Percentiles rank a stretch among this genome's conserved stretches.
Evolutionary conservation across 1,140 invertebrate genomes (phyloP).

Genomic region (Galleria mellonella): DNA sequence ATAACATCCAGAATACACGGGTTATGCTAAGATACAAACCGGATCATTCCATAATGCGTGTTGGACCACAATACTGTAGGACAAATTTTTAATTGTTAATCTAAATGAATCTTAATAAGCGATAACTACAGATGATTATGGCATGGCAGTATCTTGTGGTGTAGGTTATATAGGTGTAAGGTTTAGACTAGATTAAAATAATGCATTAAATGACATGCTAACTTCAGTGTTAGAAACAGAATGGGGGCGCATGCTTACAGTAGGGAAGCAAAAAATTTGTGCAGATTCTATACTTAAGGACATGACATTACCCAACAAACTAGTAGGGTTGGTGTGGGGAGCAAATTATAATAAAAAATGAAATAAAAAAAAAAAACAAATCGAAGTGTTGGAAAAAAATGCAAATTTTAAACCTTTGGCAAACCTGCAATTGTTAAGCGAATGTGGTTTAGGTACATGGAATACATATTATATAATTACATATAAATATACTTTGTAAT

Average conservation of each 20-base stretch:
- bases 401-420: slow-evolving; percentile 73
- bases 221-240: background rate
- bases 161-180: background rate
- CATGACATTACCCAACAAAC: slow-evolving; percentile 21
- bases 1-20: slow-evolving; percentile 50
- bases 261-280: slow-evolving; percentile 18
- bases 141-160: background rate
- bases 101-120: slow-evolving; percentile 9
- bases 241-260: slow-evolving; percentile 33
- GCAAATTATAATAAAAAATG: slow-evolving; percentile 31
- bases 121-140: background rate
- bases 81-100: slow-evolving; percentile 9
- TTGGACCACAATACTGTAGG: slow-evolving; percentile 8
- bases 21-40: slow-evolving; percentile 15
- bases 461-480: background rate
- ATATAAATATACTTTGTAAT: no score
- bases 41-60: slow-evolving; percentile 15
- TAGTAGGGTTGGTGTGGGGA: slow-evolving; percentile 29
- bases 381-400: slow-evolving; percentile 66
- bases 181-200: background rate
- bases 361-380: slow-evolving; percentile 29
- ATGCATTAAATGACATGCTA: slow-evolving; percentile 5
- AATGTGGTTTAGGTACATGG: slow-evolving; percentile 14
- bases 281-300: background rate
- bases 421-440: slow-evolving; percentile 74